phyloP scores from a whole-genome alignment of 2,888 invertebrate species.

The Mongoloraphidia duomilia region DNA sequence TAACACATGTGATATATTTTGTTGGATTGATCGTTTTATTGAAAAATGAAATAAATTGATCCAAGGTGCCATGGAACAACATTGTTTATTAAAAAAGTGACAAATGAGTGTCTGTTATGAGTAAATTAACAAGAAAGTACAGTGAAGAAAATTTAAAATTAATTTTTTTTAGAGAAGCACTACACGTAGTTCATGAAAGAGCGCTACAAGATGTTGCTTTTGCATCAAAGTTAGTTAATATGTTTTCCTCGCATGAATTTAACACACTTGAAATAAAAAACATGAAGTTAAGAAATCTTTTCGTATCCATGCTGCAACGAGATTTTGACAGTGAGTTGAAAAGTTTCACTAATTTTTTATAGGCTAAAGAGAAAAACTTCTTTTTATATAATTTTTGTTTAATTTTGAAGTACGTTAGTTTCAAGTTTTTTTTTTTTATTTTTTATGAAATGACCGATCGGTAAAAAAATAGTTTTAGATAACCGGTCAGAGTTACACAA shows the following conservation, averaged over 20 bases:
- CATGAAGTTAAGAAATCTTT: constrained; percentile 17
- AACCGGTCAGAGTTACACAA: too few species aligned
- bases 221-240: constrained; percentile 22
- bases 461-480: background rate
- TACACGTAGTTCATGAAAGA: constrained; percentile 22
- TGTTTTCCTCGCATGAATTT: constrained; percentile 25
- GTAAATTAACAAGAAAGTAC: constrained; percentile 1
- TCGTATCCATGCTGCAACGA: constrained; percentile 23
- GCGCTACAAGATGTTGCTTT: constrained; percentile 22
- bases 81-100: background rate
- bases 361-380: background rate
- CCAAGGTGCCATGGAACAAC: too few species aligned
- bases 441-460: background rate
- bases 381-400: background rate
- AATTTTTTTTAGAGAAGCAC: constrained; percentile 21
- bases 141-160: constrained; percentile 5
- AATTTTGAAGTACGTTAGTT: background rate
- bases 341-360: background rate
- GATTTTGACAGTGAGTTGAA: constrained; percentile 22
- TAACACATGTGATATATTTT: too few species aligned
- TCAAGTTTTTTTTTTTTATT: background rate
- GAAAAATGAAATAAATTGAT: too few species aligned
- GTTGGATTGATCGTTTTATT: too few species aligned
- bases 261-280: constrained; percentile 15
- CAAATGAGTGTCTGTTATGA: constrained; percentile 4